Evolutionary conservation across 2,797 vertebrate genomes (phyloP).

Genomic region (Poecilia wingei): DNA sequence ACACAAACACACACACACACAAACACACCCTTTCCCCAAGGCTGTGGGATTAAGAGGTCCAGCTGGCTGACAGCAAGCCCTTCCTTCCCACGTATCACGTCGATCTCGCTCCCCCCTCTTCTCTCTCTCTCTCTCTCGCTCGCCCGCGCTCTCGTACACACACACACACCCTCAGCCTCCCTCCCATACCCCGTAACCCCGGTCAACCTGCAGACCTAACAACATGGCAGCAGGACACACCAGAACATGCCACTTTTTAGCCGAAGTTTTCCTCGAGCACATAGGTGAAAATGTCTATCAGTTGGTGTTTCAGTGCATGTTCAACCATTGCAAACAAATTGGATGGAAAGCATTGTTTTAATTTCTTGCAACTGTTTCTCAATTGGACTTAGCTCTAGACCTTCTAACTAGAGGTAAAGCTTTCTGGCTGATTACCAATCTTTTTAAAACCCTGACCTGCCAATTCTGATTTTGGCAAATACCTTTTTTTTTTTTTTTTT

Average conservation of each 20-base stretch:
- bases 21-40: slow-evolving; percentile 82
- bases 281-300: background rate
- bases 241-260: slow-evolving; percentile 70
- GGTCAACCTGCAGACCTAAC: slow-evolving; percentile 56
- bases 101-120: slow-evolving; percentile 56
- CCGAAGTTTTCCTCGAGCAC: slow-evolving; percentile 26
- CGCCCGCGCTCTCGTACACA: background rate
- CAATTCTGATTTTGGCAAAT: no score
- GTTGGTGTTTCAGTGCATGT: background rate
- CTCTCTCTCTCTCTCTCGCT: background rate
- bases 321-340: background rate
- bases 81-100: slow-evolving; percentile 84
- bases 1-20: slow-evolving; percentile 44
- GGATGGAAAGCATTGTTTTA: background rate
- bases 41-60: slow-evolving; percentile 87
- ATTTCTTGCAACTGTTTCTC: background rate
- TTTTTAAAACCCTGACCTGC: no score
- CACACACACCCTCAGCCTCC: slow-evolving; percentile 33
- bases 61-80: slow-evolving; percentile 86
- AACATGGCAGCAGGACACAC: slow-evolving; percentile 71
- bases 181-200: slow-evolving; percentile 57
- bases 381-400: background rate
- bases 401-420: no score
- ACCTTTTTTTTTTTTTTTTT: no score
- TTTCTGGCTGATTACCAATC: no score